A percentile compares a stretch with the other conserved stretches of the same genome.
phyloP scores from a whole-genome alignment of 2,888 invertebrate genomes.

The Molorchus minor region DNA sequence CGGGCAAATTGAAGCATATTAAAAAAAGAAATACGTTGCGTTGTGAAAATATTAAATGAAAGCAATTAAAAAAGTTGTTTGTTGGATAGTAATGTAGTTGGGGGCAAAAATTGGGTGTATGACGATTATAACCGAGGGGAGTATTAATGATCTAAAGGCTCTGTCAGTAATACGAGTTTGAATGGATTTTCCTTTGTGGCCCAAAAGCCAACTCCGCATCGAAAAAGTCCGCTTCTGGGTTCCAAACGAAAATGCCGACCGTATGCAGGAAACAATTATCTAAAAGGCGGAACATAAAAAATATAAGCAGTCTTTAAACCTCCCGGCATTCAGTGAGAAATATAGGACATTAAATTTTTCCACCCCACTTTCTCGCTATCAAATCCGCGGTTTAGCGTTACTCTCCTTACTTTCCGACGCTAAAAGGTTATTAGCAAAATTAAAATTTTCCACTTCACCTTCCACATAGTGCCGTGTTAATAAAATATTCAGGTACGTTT shows the following conservation, averaged over 20 bases:
- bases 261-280: conserved; percentile 9
- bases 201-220: neutral
- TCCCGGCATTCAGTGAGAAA: neutral
- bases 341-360: conserved; percentile 2
- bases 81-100: no score
- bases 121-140: no score
- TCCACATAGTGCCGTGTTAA: no score
- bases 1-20: neutral
- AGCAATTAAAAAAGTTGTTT: no score
- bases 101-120: no score
- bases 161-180: no score
- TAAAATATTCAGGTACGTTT: no score
- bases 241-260: neutral
- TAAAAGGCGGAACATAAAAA: conserved; percentile 7
- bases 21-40: no score
- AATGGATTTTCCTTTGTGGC: no score
- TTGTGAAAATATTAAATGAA: no score
- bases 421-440: conserved; percentile 38
- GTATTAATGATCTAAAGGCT: no score
- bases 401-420: conserved; percentile 6
- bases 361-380: conserved; percentile 1
- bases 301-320: neutral
- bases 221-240: neutral
- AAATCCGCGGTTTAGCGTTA: no score
- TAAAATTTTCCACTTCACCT: conserved; percentile 37